phyloP scores from a whole-genome alignment of 1,140 invertebrate genomes.

The Cotesia vestalis region DNA sequence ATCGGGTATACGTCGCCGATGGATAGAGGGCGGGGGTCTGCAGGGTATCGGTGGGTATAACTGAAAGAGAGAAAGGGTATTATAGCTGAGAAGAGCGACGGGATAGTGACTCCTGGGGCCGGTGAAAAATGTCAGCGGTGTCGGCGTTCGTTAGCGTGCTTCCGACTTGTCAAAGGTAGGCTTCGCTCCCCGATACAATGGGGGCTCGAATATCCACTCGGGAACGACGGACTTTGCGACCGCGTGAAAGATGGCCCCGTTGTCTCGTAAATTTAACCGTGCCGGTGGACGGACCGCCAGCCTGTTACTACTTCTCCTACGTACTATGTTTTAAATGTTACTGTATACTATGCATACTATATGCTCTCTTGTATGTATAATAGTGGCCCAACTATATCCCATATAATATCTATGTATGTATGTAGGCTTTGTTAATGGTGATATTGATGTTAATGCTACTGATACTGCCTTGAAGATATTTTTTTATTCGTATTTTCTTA shows the following conservation, averaged over 20 bases:
- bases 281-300: slow-evolving; percentile 19
- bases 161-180: slow-evolving; percentile 38
- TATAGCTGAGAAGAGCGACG: slow-evolving; percentile 5
- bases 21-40: background rate
- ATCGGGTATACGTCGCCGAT: background rate
- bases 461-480: no score
- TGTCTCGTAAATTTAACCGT: slow-evolving; percentile 35
- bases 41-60: background rate
- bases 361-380: no score
- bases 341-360: no score
- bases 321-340: no score
- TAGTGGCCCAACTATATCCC: no score
- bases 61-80: slow-evolving; percentile 1
- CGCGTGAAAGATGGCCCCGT: slow-evolving; percentile 35
- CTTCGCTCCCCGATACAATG: slow-evolving; percentile 34
- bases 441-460: no score
- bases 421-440: no score
- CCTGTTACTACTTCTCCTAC: slow-evolving; percentile 23
- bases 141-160: slow-evolving; percentile 37
- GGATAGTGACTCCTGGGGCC: slow-evolving; percentile 21
- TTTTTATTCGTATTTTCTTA: no score
- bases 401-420: no score
- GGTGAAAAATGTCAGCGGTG: slow-evolving; percentile 35
- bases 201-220: slow-evolving; percentile 34
- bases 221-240: slow-evolving; percentile 34